Evolutionary conservation across 2,888 invertebrate species (phyloP), one percentile per base, ranked within the genome.

Genomic region (Ichneumoninae sp.): DNA sequence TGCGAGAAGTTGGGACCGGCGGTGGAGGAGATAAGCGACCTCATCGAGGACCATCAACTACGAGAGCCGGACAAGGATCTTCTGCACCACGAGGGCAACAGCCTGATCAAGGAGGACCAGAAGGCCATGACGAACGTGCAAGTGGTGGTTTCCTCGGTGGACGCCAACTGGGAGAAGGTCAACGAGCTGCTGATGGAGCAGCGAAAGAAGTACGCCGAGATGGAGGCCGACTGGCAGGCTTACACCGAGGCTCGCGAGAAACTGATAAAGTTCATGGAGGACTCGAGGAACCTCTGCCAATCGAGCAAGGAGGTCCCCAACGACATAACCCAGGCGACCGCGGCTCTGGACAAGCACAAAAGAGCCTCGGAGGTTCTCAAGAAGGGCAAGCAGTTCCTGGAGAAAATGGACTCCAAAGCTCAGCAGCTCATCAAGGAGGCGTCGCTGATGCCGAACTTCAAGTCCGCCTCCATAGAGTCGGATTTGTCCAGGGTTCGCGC

Each of bases 81-180:
- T 87, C 94, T 98, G n/a, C 96, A 97, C 89, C 96, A 96, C 90
- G 96, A 97, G 94, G 98, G 97, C 0, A 94, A 97, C 77, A 95
- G 96, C 89, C 94, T 98, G 86, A 96, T 98, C 96, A 96, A 97
- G 91, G 96, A 97, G 94, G 97, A 98, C 94, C 96, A 97, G 90
- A 95, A 96, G 74, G 97, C 97, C 88, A 96, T 97, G 93, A 96
- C 97, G 0, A 95, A 96, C 0, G 96, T 98, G 83, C 98, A 98
- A 93, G 97, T 97, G 88, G 96, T 96, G 68, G 93, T 98, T 0
- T 95, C 97, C 0, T 95, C 96, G 0, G 95, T 97, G 60, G 98
- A 98, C 90, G 95, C 96, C 78, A 96, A 96, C 87, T 98, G 97
- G 96, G 97, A 97, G 91, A 96, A 96, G 93, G 94, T 97, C 0